Evolutionary conservation across 2,797 vertebrate species (phyloP).

Genomic region (Aselliscus stoliczkanus): DNA sequence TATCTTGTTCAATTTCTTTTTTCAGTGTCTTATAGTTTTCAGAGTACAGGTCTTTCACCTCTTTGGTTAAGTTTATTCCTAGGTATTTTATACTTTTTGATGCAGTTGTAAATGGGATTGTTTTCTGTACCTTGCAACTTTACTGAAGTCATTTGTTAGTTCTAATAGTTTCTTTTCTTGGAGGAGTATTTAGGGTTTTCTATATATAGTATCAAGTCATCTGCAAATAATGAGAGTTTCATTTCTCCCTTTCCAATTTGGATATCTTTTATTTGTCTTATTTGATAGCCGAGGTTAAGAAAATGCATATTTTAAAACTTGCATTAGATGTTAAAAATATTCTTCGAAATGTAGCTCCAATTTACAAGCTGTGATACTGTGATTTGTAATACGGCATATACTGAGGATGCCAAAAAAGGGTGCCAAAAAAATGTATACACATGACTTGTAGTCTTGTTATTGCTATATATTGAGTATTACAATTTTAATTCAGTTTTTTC

Average conservation of each 20-base stretch:
- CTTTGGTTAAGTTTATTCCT: background rate
- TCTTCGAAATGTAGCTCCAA: background rate
- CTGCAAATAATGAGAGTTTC: background rate
- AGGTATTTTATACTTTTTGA: too few species aligned
- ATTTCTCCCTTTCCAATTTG: background rate
- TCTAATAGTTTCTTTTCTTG: background rate
- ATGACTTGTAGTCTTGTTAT: too few species aligned
- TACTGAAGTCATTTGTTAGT: background rate
- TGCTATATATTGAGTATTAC: too few species aligned
- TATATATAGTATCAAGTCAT: background rate
- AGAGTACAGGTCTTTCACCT: background rate
- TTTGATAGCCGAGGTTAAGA: background rate
- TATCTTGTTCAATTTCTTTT: background rate
- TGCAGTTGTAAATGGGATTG: too few species aligned
- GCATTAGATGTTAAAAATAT: background rate
- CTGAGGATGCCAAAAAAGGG: too few species aligned
- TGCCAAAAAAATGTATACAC: too few species aligned
- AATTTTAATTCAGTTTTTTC: too few species aligned
- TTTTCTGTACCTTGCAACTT: background rate
- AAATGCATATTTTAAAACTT: background rate
- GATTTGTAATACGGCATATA: background rate
- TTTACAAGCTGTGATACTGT: constrained; percentile 14
- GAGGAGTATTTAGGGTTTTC: background rate
- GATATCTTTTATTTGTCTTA: background rate
- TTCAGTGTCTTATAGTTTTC: background rate